Base-by-base conservation (phyloP, 2,797 vertebrate species). In the Acanthurus leucopareius region DNA sequence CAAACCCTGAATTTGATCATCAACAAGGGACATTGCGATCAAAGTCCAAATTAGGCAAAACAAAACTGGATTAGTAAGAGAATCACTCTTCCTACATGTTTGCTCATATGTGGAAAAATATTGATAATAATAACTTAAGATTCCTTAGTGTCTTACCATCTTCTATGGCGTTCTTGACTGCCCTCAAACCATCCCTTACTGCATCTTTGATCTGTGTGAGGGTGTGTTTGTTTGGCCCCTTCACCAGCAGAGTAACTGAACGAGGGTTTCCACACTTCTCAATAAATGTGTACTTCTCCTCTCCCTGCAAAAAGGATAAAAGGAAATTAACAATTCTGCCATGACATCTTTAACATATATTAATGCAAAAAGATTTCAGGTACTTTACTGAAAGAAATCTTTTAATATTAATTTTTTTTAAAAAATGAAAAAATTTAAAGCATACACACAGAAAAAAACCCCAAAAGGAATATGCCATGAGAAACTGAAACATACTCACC, bases 121-220 rank as follows among this genome's bases (percentile, higher is more conserved):
- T 13, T 10, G 11, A 11, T 3, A 45, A 6, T 7, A 19, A 6
- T 3, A 7, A n/a, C 48, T 19, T 6, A 19, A 22, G 9, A 1
- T 4, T 14, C 1, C 54, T 1, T 79, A 0, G 9, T 53, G 0
- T 84, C 88, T 77, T 84, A 99, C 98, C 97, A 49, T 99, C 98
- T 90, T 99, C 98, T 0, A 99, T 96, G 32, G 98, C 97, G 0
- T 99, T 99, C 86, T 99, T 99, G 20, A 99, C 98, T 0, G 98
- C 97, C 2, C 98, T 92, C 82, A 99, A 95, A 5, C 98, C 98
- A 2, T 99, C 98, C 80, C 98, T 93, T 2, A 99, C 90, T 0
- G 98, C 98, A 2, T 99, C 98, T 94, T 99, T 99, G 92, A 99
- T 98, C 77, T 99, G 98, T 3, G 93, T 97, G 3, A 99, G 95